Base-by-base conservation (phyloP, 2,888 invertebrate species). In the Anagyrus pseudococci region DNA sequence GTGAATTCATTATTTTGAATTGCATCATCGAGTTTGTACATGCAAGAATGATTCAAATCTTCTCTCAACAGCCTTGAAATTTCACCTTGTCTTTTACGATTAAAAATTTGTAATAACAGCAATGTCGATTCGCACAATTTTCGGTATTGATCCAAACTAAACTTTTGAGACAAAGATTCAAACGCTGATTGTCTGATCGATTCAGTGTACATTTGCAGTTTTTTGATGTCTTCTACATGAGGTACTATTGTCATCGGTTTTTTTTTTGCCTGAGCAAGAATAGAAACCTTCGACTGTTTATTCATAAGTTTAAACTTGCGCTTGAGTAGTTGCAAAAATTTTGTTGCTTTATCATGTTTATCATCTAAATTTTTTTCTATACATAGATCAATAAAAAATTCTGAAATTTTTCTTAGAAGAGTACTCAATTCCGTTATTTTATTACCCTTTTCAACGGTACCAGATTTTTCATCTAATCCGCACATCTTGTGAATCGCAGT, bases 51-150 rank as follows among this genome's bases (percentile, higher is more conserved):
- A 13, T 50, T 19, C 13, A 61, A 59, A 41, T 64, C 64, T 22
- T 62, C 50, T 6, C 55, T 44, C 46, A n/a, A 20, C 20, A 66
- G 20, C 13, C 66, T 33, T 8, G 59, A 43, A 1, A 56, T 50
- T 58, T 67, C 62, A 1, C 63, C 67, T 4, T 59, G 49, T 46
- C 67, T 33, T 58, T 59, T 57, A 3, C 65, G 49, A 40, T 67
- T 67, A 19, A 66, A 67, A 10, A 63, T 13, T 43, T 60, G 53
- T 1, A 63, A 8, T 20, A 58, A 40, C 10, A 54, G 20, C 1
- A 66, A 44, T 3, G 52, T 58, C 8, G 48, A 20, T 23, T 62
- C 50, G 10, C 49, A 49, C n/a, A 67, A 40, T 25, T 13, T 41
- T 33, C 2, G 29, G 25, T 37, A 65, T 2, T 13, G 20, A 4